These are phyloP conservation scores for Cydia splendana DNA, from an alignment of 1,140 invertebrate species.

Conservation along the genomic window DNA sequence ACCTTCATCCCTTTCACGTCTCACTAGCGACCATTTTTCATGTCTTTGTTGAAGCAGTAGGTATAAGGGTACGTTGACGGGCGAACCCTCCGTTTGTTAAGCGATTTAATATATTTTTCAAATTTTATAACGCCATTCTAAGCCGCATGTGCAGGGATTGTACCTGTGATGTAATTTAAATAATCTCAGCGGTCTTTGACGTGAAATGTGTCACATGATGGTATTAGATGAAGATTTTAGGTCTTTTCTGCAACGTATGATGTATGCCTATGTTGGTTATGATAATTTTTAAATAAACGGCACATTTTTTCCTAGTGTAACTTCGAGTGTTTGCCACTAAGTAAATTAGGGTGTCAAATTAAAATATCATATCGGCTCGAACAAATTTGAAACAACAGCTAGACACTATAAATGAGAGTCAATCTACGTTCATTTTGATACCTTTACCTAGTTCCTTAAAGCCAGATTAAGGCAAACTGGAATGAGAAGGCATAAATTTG, in stretches of 20 bases:
- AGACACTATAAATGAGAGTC: too few species aligned
- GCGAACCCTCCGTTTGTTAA: slow-evolving; percentile 48
- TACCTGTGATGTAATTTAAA: slow-evolving; percentile 25
- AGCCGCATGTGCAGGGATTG: slow-evolving; percentile 6
- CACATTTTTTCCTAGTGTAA: too few species aligned
- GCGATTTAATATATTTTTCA: slow-evolving; percentile 54
- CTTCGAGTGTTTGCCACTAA: too few species aligned
- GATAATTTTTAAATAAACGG: neutral
- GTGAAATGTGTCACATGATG: neutral
- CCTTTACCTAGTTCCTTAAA: too few species aligned
- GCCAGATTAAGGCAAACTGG: too few species aligned
- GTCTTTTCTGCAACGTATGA: neutral
- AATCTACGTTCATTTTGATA: too few species aligned
- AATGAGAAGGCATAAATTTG: too few species aligned
- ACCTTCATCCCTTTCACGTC: slow-evolving; percentile 63
- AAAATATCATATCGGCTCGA: too few species aligned
- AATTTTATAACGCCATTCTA: slow-evolving; percentile 36
- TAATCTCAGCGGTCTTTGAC: neutral
- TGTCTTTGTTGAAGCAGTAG: slow-evolving; percentile 57
- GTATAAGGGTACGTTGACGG: slow-evolving; percentile 53
- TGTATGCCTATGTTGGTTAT: neutral
- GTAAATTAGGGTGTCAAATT: too few species aligned
- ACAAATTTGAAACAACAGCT: too few species aligned
- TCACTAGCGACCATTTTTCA: slow-evolving; percentile 62
- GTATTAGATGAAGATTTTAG: neutral